Conservation (phyloP, 1,140 invertebrate species). For the Venustaconcha ellipsiformis region DNA sequence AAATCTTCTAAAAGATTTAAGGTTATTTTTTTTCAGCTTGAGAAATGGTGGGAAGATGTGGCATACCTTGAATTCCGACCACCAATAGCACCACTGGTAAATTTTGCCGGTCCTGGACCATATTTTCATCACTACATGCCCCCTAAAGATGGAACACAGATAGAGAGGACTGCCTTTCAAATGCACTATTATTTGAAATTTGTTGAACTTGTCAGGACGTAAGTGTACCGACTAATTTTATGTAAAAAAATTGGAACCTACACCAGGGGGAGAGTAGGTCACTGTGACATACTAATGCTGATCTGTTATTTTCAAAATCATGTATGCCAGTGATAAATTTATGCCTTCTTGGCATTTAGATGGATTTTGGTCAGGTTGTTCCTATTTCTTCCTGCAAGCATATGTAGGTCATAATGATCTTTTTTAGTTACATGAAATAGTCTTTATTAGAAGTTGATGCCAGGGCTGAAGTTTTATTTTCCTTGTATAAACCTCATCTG, state of each 20-base stretch:
- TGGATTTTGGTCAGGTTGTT: too few species aligned
- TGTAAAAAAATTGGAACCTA: background rate
- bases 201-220: constrained; percentile 66
- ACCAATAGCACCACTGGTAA: constrained; percentile 64
- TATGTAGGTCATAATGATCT: too few species aligned
- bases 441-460: too few species aligned
- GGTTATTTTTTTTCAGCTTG: constrained; percentile 53
- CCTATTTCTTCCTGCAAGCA: too few species aligned
- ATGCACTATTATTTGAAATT: constrained; percentile 57
- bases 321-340: too few species aligned
- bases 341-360: too few species aligned
- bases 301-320: background rate
- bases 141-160: constrained; percentile 51
- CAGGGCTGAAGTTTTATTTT: too few species aligned
- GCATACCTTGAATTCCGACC: constrained; percentile 64
- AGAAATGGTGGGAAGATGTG: constrained; percentile 68
- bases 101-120: constrained; percentile 65
- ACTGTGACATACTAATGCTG: background rate
- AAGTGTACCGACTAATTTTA: constrained; percentile 16
- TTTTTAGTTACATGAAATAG: too few species aligned
- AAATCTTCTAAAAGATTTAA: background rate
- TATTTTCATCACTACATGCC: constrained; percentile 60
- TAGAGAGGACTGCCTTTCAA: constrained; percentile 58
- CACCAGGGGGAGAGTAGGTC: background rate
- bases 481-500: too few species aligned